Base-by-base conservation (phyloP, 2,888 invertebrate species). In the Zygaena filipendulae region DNA sequence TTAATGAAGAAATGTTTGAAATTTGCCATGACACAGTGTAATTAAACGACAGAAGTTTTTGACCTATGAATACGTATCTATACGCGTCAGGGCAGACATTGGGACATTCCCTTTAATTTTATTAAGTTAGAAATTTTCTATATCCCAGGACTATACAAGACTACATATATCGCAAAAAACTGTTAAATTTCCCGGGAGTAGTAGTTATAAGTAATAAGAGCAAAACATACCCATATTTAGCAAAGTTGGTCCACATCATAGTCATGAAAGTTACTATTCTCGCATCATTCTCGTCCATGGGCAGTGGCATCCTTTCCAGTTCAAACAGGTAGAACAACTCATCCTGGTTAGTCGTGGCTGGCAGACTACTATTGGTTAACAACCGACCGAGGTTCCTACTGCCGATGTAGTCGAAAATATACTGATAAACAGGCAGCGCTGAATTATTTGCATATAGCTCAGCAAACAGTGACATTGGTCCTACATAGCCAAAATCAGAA, bases 241-340 rank as follows among this genome's bases (percentile, higher is more conserved):
- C 79, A 26, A 81, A 81, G 33, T 77, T 72, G 0, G 77, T 70
- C 80, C 80, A 81, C 71, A 81, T 68, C 55, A 64, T 67, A 0
- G 79, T 69, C 74, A 81, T 70, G 13, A 75, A 70, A 0, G 69
- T 69, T 1, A 72, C 52, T 9, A 81, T 77, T 16, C 68, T 58
- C 0, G 74, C 71, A 8, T 81, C 81, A 11, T 68, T 59, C 22
- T 75, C 72, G 18, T 63, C 61, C 59, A 79, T 68, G 0, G 69
- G 68, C 11, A 75, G 25, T 0, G 69, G 69, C 3, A 74, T 23
- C 10, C 70, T 43, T 27, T 77, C 75, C 35, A 75, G 25, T 29
- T 77, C 77, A 30, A 79, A 74, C 0, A 79, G 36, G 32, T 79
- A 79, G 28, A 59, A 75, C 33, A 77, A 19, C 21, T 79, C 77